These are phyloP conservation scores for Sturmia bella DNA, from an alignment of 2,888 invertebrate species.

Conservation along the genomic window DNA sequence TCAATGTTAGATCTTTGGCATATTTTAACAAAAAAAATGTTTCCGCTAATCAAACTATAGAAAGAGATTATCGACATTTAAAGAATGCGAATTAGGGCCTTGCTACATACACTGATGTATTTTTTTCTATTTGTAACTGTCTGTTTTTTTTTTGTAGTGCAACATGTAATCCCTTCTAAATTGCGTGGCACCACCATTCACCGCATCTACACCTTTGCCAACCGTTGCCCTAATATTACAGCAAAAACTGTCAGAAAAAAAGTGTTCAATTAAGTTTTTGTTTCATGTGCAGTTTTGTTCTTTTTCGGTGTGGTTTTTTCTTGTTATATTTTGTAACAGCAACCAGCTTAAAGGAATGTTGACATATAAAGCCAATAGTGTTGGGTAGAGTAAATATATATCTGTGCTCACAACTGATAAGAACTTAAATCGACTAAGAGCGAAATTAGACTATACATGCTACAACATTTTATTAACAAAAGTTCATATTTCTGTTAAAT, in stretches of 20 bases:
- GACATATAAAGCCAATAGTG: slow-evolving; percentile 54
- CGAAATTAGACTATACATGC: too few species aligned
- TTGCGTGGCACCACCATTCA: slow-evolving; percentile 30
- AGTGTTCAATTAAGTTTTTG: slow-evolving; percentile 52
- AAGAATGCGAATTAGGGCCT: too few species aligned
- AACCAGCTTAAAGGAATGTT: slow-evolving; percentile 3
- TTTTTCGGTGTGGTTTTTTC: background rate
- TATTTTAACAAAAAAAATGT: too few species aligned
- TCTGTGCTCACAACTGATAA: too few species aligned
- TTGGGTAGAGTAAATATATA: background rate
- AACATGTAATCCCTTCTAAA: slow-evolving; percentile 61
- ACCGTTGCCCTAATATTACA: background rate
- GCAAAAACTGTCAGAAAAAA: background rate
- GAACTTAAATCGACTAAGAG: too few species aligned
- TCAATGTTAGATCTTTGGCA: too few species aligned
- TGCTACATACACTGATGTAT: too few species aligned
- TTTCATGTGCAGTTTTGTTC: background rate
- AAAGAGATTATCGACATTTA: too few species aligned
- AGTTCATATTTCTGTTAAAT: too few species aligned
- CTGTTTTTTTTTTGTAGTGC: slow-evolving; percentile 41
- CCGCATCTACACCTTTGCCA: background rate
- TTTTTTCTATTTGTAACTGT: slow-evolving; percentile 28
- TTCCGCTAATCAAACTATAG: too few species aligned
- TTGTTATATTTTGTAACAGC: slow-evolving; percentile 11
- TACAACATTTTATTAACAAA: too few species aligned